Percentiles rank a stretch among this genome's conserved stretches.
Conservation (phyloP, 2,888 invertebrate genomes). For the Agelastica alni region DNA sequence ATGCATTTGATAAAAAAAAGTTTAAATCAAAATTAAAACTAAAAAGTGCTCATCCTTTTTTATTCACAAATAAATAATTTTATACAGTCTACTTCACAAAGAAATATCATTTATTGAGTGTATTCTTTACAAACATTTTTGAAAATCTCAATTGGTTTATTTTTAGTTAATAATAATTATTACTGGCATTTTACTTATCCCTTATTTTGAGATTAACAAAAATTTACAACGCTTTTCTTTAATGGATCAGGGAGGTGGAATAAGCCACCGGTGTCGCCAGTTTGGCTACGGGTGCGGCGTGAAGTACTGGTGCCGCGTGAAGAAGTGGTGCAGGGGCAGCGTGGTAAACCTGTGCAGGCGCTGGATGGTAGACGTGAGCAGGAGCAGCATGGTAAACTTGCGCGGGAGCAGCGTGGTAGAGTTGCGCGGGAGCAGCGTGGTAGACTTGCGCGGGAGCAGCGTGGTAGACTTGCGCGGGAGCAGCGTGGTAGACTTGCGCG, state of each 20-base stretch:
- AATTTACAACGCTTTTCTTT: background rate
- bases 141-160: background rate
- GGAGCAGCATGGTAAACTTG: background rate
- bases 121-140: no score
- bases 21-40: no score
- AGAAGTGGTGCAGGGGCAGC: slow-evolving; percentile 10
- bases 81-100: no score
- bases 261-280: slow-evolving; percentile 24
- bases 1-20: no score
- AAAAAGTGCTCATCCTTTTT: no score
- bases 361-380: background rate
- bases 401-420: background rate
- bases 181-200: background rate
- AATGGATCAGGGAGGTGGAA: slow-evolving; percentile 19
- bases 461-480: slow-evolving; percentile 19
- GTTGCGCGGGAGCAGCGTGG: background rate
- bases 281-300: slow-evolving; percentile 19
- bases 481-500: slow-evolving; percentile 26
- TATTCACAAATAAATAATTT: no score
- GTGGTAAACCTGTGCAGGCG: background rate
- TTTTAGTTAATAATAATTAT: background rate
- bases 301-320: slow-evolving; percentile 8
- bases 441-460: slow-evolving; percentile 3
- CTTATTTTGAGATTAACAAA: background rate
- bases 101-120: no score